Evolutionary conservation across 2,113 vertebrate species (phyloP), one percentile per base, ranked within the genome.

Genomic region (Globicephala melas): DNA sequence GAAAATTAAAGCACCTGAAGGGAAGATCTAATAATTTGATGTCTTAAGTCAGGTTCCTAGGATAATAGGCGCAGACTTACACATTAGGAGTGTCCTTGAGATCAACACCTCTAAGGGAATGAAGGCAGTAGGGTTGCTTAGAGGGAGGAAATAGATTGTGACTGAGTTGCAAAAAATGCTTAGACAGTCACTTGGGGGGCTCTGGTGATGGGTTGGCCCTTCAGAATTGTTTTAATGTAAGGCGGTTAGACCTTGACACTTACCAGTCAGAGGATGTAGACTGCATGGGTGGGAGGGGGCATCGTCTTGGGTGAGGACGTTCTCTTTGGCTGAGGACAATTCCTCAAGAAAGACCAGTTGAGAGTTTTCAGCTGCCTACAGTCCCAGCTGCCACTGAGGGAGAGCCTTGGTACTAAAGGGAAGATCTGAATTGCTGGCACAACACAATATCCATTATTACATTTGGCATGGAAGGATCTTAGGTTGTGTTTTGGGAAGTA

Each of bases 391-490:
- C 14, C 53, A 8, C 8, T 26, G 15, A 58, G 28, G 8, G 33
- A 79, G 13, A 6, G 2, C 0, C 0, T 25, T 18, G 6, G 33
- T 47, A 1, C 10, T 84, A 82, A 81, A 67, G 18, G 9, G 23
- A 44, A 86, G 7, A 60, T 36, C 21, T 15, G 20, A 67, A 33
- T 55, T 26, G 0, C 17, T 12, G 5, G n/a, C 21, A n/a, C 0
- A 20, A 8, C 14, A 38, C 14, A 63, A 41, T 1, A 31, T 25
- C 14, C 17, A 23, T 8, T 33, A 44, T 5, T 18, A 33, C 2
- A 38, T 62, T 88, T 74, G 33, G 8, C n/a, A 67, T 5, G 2
- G 20, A 89, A 25, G 10, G 5, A 18, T 62, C 74, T 88, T 5
- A 82, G 38, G 15, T 25, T 82, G 28, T 71, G 17, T 79, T 71